Evolutionary conservation across 2,797 vertebrate genomes (phyloP).

Genomic region (Gorsachius magnificus): DNA sequence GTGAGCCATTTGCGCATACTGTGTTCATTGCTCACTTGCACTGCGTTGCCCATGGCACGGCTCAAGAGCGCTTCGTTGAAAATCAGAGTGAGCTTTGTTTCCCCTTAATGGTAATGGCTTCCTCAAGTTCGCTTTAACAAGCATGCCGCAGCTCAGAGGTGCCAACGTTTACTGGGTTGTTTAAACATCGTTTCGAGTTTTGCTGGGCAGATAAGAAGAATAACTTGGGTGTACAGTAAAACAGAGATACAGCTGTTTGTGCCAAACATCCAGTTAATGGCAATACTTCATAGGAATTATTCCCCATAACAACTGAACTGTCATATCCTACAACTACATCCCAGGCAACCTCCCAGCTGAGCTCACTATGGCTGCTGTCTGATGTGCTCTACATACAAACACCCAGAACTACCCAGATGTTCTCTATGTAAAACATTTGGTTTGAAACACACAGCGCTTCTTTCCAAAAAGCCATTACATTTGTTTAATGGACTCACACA

Average conservation of each 20-base stretch:
- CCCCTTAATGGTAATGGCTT: neutral
- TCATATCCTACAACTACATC: conserved; percentile 75
- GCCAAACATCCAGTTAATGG: conserved; percentile 66
- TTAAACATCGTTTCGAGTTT: conserved; percentile 20
- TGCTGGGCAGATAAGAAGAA: conserved; percentile 60
- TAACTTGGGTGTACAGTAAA: conserved; percentile 52
- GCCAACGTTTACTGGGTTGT: neutral
- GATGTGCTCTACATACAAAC: conserved; percentile 73
- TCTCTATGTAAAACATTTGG: conserved; percentile 81
- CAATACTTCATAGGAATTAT: conserved; percentile 74
- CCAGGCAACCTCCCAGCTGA: conserved; percentile 74
- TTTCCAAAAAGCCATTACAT: conserved; percentile 77
- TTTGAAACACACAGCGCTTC: conserved; percentile 67
- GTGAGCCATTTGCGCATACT: neutral
- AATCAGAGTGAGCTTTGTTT: neutral
- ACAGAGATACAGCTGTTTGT: conserved; percentile 51
- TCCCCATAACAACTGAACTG: conserved; percentile 71
- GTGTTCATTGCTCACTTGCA: neutral
- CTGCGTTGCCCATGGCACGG: neutral
- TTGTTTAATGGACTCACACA: conserved; percentile 78
- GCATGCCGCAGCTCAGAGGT: neutral
- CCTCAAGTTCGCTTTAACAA: neutral
- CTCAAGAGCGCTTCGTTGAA: neutral
- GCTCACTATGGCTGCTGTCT: conserved; percentile 73
- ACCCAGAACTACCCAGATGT: conserved; percentile 79